Evolutionary conservation across 2,888 invertebrate species (phyloP).

Genomic region (Machimus rusticus): DNA sequence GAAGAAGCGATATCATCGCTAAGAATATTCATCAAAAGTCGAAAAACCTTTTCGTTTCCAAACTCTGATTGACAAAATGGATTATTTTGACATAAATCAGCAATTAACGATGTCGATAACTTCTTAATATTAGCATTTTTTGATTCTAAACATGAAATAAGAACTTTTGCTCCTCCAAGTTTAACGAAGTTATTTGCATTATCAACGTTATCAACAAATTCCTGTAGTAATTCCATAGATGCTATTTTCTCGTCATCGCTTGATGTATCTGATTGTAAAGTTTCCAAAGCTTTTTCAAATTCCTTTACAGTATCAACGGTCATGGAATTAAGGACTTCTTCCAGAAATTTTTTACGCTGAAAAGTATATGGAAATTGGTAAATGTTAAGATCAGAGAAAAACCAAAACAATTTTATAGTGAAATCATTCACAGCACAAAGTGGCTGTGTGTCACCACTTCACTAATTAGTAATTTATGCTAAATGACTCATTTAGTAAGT

Average conservation of each 20-base stretch:
- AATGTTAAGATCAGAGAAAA: neutral
- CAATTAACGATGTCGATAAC: slow-evolving; percentile 74
- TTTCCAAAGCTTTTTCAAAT: slow-evolving; percentile 69
- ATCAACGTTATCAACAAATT: slow-evolving; percentile 79
- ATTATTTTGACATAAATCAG: slow-evolving; percentile 86
- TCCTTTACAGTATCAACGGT: slow-evolving; percentile 75
- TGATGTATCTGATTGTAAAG: slow-evolving; percentile 67
- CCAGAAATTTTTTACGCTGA: slow-evolving; percentile 71
- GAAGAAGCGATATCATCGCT: slow-evolving; percentile 68
- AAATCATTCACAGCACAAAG: neutral
- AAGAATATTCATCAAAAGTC: slow-evolving; percentile 69
- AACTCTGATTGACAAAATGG: slow-evolving; percentile 78
- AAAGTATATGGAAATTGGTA: neutral
- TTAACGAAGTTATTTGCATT: slow-evolving; percentile 85
- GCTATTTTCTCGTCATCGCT: slow-evolving; percentile 66
- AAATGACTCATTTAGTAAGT: too few relatives aligned
- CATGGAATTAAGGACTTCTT: slow-evolving; percentile 74
- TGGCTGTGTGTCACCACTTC: too few relatives aligned
- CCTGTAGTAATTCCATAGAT: slow-evolving; percentile 74
- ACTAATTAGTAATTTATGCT: too few relatives aligned
- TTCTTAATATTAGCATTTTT: slow-evolving; percentile 70
- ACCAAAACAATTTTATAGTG: neutral
- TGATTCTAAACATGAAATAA: slow-evolving; percentile 72
- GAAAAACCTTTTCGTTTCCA: slow-evolving; percentile 72
- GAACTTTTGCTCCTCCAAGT: slow-evolving; percentile 80